Evolutionary conservation across 2,888 invertebrate genomes (phyloP).

Genomic region (Lagria hirta): DNA sequence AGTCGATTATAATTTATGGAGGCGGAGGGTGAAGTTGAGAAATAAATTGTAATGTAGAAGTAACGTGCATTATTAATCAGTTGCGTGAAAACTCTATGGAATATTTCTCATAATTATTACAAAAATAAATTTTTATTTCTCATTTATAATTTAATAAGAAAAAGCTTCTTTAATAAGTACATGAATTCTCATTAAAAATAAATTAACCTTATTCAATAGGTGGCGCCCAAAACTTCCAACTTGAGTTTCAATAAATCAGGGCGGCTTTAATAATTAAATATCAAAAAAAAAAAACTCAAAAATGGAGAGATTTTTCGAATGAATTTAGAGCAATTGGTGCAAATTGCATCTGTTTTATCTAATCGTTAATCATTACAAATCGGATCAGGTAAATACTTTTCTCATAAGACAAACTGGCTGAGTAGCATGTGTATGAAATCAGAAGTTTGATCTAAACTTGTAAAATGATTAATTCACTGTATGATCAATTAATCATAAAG

Average conservation of each 20-base stretch:
- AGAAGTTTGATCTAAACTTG: too few relatives aligned
- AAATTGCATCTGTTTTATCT: background rate
- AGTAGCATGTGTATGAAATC: too few relatives aligned
- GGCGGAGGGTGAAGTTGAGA: too few relatives aligned
- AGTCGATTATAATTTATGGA: too few relatives aligned
- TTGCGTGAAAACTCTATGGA: slow-evolving; percentile 13
- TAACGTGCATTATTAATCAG: slow-evolving; percentile 12
- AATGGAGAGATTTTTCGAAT: slow-evolving; percentile 1
- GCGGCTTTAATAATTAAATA: slow-evolving; percentile 7
- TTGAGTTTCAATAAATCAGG: slow-evolving; percentile 19
- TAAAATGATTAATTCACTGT: too few relatives aligned
- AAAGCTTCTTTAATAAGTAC: slow-evolving; percentile 17
- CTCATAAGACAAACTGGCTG: too few relatives aligned
- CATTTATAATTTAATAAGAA: slow-evolving; percentile 10
- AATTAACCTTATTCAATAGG: slow-evolving; percentile 16
- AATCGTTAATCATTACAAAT: slow-evolving; percentile 3
- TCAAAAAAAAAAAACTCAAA: slow-evolving; percentile 2
- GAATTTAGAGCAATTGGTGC: too few relatives aligned
- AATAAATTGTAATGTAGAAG: too few relatives aligned
- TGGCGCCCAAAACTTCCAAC: slow-evolving; percentile 13
- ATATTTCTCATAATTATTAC: slow-evolving; percentile 20
- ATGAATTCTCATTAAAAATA: slow-evolving; percentile 13
- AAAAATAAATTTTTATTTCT: slow-evolving; percentile 20
- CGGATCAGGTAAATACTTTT: too few relatives aligned
- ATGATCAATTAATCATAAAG: too few relatives aligned